These are phyloP conservation scores for Champsocephalus gunnari DNA, from an alignment of 2,797 vertebrate genomes.

Conservation along the genomic window DNA sequence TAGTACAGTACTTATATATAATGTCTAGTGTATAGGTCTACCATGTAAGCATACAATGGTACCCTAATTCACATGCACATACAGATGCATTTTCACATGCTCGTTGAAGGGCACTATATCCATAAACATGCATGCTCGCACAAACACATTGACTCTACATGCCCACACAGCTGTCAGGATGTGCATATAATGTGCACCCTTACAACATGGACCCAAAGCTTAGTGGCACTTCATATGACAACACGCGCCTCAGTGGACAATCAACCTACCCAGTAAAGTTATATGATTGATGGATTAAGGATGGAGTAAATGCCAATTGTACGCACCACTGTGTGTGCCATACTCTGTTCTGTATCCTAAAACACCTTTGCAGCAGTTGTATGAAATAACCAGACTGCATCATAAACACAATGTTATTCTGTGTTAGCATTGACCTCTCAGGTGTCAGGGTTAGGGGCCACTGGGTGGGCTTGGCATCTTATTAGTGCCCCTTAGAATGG, in stretches of 20 bases:
- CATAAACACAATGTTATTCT: conserved; percentile 67
- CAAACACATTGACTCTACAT: conserved; percentile 14
- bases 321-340: conserved; percentile 8
- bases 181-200: conserved; percentile 15
- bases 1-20: neutral
- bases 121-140: conserved; percentile 5
- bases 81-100: neutral
- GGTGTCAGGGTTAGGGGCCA: conserved; percentile 74
- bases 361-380: conserved; percentile 64
- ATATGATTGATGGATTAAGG: conserved; percentile 16
- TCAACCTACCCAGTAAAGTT: conserved; percentile 14
- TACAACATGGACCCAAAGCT: conserved; percentile 4
- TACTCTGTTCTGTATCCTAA: conserved; percentile 62
- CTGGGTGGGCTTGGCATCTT: conserved; percentile 51
- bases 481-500: conserved; percentile 53
- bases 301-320: conserved; percentile 5
- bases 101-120: neutral
- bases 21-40: neutral
- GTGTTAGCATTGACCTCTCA: conserved; percentile 64
- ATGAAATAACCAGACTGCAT: conserved; percentile 55
- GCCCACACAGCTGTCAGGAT: conserved; percentile 31
- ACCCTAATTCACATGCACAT: neutral
- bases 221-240: conserved; percentile 36
- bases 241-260: conserved; percentile 20
- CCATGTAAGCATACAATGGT: neutral